A percentile compares a stretch with the other conserved stretches of the same genome.
Conservation (phyloP, 1,140 invertebrate species). For the Cherax destructor region DNA sequence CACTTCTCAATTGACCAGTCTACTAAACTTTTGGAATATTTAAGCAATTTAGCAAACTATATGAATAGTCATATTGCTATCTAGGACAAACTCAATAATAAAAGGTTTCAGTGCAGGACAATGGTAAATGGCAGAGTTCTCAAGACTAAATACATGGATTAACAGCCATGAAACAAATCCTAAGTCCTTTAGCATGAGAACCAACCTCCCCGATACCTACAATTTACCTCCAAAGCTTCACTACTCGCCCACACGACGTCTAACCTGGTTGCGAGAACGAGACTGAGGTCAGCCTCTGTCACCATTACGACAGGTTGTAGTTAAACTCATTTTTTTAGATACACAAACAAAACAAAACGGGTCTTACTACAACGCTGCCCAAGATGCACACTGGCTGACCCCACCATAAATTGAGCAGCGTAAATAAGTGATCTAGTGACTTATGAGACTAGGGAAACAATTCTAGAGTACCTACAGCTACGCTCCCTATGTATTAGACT, state of each 20-base stretch:
- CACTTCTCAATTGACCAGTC: background rate
- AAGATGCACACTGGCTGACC: conserved; percentile 25
- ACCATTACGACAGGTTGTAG: background rate
- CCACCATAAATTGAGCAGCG: conserved; percentile 58
- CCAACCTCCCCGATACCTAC: conserved; percentile 61
- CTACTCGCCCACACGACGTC: conserved; percentile 28
- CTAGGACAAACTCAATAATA: conserved; percentile 20
- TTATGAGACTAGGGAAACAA: conserved; percentile 16
- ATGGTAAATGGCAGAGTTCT: conserved; percentile 35
- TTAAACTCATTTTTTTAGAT: conserved; percentile 14
- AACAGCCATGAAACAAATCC: conserved; percentile 29
- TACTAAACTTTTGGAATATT: conserved; percentile 23
- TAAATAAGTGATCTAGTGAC: conserved; percentile 37
- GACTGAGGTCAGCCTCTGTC: background rate
- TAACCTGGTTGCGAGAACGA: conserved; percentile 48
- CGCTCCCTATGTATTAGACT: conserved; percentile 46
- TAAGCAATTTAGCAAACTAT: conserved; percentile 47
- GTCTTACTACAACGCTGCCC: background rate
- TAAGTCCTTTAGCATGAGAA: conserved; percentile 53
- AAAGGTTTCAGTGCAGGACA: conserved; percentile 29
- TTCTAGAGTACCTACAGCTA: conserved; percentile 14
- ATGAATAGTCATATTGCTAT: conserved; percentile 32
- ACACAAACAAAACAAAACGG: conserved; percentile 38
- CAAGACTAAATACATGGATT: conserved; percentile 47
- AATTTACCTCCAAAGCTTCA: conserved; percentile 25